phyloP scores from a whole-genome alignment of 2,797 vertebrate genomes.

The Lophotriccus pileatus region DNA sequence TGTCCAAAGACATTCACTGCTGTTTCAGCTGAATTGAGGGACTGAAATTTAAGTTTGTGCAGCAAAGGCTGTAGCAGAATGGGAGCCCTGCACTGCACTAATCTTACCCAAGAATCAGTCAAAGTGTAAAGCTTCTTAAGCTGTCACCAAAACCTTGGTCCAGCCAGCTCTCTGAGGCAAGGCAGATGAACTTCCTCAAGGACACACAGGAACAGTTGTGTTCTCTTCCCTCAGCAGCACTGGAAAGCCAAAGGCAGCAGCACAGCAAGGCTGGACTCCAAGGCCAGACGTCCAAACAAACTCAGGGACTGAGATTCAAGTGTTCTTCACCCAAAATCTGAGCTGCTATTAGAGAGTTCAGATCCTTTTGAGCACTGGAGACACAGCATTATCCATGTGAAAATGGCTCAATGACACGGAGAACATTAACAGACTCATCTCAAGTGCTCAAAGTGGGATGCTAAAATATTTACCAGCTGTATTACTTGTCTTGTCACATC shows the following conservation, averaged over 20 bases:
- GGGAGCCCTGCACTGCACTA: not conserved
- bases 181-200: not conserved
- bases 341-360: not conserved
- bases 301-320: not conserved
- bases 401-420: not conserved
- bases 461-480: not conserved
- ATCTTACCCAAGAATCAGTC: not conserved
- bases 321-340: not conserved
- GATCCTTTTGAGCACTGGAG: not conserved
- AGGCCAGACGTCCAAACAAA: not conserved
- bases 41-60: not conserved
- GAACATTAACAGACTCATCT: not conserved
- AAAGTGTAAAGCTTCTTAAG: not conserved
- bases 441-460: not conserved
- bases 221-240: not conserved
- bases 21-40: not conserved
- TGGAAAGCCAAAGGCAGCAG: not conserved
- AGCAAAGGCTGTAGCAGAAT: not conserved
- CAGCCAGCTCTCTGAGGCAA: not conserved
- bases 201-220: not conserved
- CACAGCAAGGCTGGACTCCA: not conserved
- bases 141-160: not conserved
- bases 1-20: not conserved
- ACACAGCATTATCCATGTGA: not conserved
- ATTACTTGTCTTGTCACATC: not conserved